A percentile compares a stretch with the other conserved stretches of the same genome.
These are phyloP conservation scores for Hecatera dysodea DNA, from an alignment of 2,888 invertebrate species.

Conservation along the genomic window DNA sequence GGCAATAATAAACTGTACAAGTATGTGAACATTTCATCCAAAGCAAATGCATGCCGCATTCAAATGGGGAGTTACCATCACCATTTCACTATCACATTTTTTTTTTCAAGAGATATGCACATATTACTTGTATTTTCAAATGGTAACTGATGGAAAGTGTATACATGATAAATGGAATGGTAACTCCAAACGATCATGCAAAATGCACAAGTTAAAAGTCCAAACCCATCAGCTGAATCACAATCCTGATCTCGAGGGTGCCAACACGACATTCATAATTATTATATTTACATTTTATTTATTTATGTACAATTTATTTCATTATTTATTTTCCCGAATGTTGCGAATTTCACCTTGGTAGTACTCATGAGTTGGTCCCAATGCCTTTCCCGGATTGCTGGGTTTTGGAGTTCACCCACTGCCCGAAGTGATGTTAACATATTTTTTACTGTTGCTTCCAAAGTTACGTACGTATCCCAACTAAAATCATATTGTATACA, in stretches of 20 bases:
- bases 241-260: slow-evolving; percentile 66
- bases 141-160: background rate
- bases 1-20: slow-evolving; percentile 63
- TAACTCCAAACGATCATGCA: slow-evolving; percentile 69
- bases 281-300: slow-evolving; percentile 70
- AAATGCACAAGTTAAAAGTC: slow-evolving; percentile 69
- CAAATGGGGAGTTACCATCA: slow-evolving; percentile 51
- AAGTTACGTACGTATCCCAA: slow-evolving; percentile 97
- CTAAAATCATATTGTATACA: slow-evolving; percentile 70
- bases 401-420: slow-evolving; percentile 98
- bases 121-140: background rate
- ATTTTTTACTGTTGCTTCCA: slow-evolving; percentile 98
- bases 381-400: slow-evolving; percentile 98
- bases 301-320: slow-evolving; percentile 75
- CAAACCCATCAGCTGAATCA: slow-evolving; percentile 68
- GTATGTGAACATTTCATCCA: slow-evolving; percentile 63
- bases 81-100: slow-evolving; percentile 30
- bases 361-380: slow-evolving; percentile 99
- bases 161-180: slow-evolving; percentile 41
- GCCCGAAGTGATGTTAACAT: slow-evolving; percentile 98
- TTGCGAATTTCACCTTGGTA: slow-evolving; percentile 93
- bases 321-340: slow-evolving; percentile 60
- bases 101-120: background rate
- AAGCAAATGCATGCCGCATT: slow-evolving; percentile 69
- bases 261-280: slow-evolving; percentile 70